Evolutionary conservation across 2,888 invertebrate species (phyloP), one percentile per base, ranked within the genome.

Genomic region (Ganaspis brasiliensis): DNA sequence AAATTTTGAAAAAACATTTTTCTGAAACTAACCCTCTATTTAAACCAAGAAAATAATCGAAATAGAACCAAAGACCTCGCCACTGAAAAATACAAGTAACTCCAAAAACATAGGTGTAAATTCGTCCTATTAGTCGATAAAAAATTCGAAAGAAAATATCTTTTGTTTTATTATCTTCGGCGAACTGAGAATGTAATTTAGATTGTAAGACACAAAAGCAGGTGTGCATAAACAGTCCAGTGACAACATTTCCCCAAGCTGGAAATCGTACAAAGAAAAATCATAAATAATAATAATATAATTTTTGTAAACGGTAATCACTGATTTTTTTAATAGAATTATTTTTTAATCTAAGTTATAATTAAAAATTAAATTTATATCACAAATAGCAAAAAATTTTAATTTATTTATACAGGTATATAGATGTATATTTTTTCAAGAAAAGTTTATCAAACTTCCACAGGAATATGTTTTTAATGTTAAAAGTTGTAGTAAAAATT

Each of bases 151-250:
- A 31, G 14, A 31, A 75, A 24, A 9, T 63, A n/a, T 37, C 81
- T 72, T 72, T 81, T 31, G 26, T 79, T 21, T 73, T 77, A 76
- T 81, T 81, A 16, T 80, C 79, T 14, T 79, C 77, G 9, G 79
- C 85, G 55, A 86, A 84, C 6, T 52, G 67, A 0, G 72, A 56
- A 63, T 89, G 87, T 19, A 89, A 76, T 1, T 67, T 71, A 14
- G 83, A 59, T 45, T 81, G 82, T 6, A 79, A 45, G 6, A 94
- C 86, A 0, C 94, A 93, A 78, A 95, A 94, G n/a, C 92, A 89
- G 9, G 93, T 85, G 82, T 95, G 94, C 35, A 95, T 86, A 0
- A 92, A 81, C 4, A 93, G 91, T 1, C 95, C 94, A 45, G 94
- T 86, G 0, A 93, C 73, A 81, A 93, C 93, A 61, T 85, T 85